These are phyloP conservation scores for Homalodisca vitripennis DNA, from an alignment of 1,140 invertebrate species.

Conservation along the genomic window DNA sequence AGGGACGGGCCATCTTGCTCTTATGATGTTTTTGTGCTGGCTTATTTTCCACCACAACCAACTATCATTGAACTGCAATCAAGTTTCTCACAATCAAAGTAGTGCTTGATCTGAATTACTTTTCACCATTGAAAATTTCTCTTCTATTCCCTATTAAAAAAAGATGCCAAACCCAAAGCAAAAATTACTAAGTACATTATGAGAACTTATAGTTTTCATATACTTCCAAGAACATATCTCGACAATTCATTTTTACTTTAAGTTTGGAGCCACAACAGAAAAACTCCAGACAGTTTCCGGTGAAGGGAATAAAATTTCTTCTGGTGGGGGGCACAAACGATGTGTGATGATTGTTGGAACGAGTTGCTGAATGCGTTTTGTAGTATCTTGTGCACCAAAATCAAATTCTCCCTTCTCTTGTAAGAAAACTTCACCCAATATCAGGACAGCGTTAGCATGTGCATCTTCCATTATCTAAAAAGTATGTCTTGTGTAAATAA, in stretches of 20 bases:
- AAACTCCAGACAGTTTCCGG: slow-evolving; percentile 96
- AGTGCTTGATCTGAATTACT: too few relatives aligned
- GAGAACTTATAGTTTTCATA: slow-evolving; percentile 61
- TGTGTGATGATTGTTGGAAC: slow-evolving; percentile 96
- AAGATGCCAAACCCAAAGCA: too few relatives aligned
- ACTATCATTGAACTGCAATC: too few relatives aligned
- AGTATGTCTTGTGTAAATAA: slow-evolving; percentile 39
- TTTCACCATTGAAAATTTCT: too few relatives aligned
- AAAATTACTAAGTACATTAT: too few relatives aligned
- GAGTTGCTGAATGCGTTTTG: slow-evolving; percentile 71
- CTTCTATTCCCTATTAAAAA: too few relatives aligned
- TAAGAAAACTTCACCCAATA: slow-evolving; percentile 90
- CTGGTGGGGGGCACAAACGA: slow-evolving; percentile 93
- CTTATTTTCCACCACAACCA: too few relatives aligned
- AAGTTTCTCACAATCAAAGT: too few relatives aligned
- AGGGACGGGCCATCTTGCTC: too few relatives aligned
- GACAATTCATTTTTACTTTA: slow-evolving; percentile 81
- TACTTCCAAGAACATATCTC: slow-evolving; percentile 81
- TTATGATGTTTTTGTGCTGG: too few relatives aligned
- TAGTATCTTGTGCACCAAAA: slow-evolving; percentile 83
- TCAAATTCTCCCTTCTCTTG: slow-evolving; percentile 74
- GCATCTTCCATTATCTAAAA: slow-evolving; percentile 86
- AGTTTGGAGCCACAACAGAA: slow-evolving; percentile 93
- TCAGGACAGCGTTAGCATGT: slow-evolving; percentile 94
- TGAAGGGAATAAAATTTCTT: slow-evolving; percentile 99